Evolutionary conservation across 2,797 vertebrate genomes (phyloP), one percentile per base, ranked within the genome.

Genomic region (Picus viridis): DNA sequence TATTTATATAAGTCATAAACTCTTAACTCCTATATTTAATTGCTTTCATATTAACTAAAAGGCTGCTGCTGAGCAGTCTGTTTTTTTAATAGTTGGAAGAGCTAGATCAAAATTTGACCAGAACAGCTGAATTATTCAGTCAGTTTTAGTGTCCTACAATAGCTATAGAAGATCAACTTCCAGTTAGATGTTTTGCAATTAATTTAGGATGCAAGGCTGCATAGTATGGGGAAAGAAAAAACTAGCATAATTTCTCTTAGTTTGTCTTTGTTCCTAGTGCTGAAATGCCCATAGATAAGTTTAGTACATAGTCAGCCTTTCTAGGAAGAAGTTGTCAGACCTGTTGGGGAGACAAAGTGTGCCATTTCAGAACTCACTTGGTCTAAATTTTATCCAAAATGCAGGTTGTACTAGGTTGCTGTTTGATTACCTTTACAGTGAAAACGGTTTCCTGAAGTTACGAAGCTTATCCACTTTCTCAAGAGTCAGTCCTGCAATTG

Each of bases 381-480:
- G 73, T 89, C 6, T 64, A 65, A 51, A n/a, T 81, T 47, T 69
- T 61, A 54, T 72, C 22, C 12, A 53, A 75, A 72, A 32, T 65
- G 47, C 45, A 65, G 29, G 12, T 64, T n/a, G 39, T 30, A 43
- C 22, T 51, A 13, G 34, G 9, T 59, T 36, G 32, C 24, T 78
- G 8, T 72, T 83, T 53, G 27, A 11, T 45, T 72, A 24, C 56
- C 16, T 41, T 75, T 34, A 29, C 7, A 18, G 27, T 81, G 61
- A 61, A 9, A 81, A 43, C 29, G 53, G 11, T 74, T 51, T 67
- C 19, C 9, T 18, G 15, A 78, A 69, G 57, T 16, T 4, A 23
- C 0, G 1, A 36, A 18, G 10, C 75, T 80, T 3, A 34, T 71
- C 12, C 30, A 0, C 30, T 65, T 8, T 78, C 12, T 15, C 18